Evolutionary conservation across 2,888 invertebrate species (phyloP), one percentile per base, ranked within the genome.

Genomic region (Volucella zonaria): DNA sequence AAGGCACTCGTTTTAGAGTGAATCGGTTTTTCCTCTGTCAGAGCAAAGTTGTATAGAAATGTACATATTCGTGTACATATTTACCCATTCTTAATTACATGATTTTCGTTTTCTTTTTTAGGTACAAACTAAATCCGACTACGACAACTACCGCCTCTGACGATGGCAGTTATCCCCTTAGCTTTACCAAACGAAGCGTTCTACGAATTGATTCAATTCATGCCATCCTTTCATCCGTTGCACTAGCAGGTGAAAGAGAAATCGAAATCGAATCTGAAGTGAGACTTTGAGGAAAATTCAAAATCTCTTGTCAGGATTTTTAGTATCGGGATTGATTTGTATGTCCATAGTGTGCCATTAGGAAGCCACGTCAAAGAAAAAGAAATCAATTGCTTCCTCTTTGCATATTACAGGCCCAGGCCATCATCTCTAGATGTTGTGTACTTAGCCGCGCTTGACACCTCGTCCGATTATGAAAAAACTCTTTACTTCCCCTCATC

Each of bases 341-440:
- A 31, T 23, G 0, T 31, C 38, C 12, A 18, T 38, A 56, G 58
- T 64, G 64, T 47, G 38, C 52, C 11, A 23, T 62, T 54, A 56
- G 56, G 47, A 42, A 47, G 64, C 15, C 15, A 12, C 61, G 59
- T 73, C 71, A 77, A 82, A 77, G 61, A 67, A 77, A 78, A 82
- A 54, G 73, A 77, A 74, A 82, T 73, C 82, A 73, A 82, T 82
- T 68, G 54, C 40, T 12, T 58, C 31, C 2, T 23, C 18, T 6
- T 8, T 11, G 14, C 38, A 67, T 43, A 54, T 31, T 38, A 40
- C 11, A 58, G 2, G 8, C 58, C 15, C 11, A 58, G 2, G 8
- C 58, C 15, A 10, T n/a, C 12, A 15, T 45, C 12, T 18, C 15
- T 14, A 9, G 38, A 14, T 11, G 47, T 64, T 43, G 45, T 23